Evolutionary conservation across 92 coral and sea anemone species (phyloP), one percentile per base, ranked within the genome.

Genomic region (Desmophyllum pertusum): DNA sequence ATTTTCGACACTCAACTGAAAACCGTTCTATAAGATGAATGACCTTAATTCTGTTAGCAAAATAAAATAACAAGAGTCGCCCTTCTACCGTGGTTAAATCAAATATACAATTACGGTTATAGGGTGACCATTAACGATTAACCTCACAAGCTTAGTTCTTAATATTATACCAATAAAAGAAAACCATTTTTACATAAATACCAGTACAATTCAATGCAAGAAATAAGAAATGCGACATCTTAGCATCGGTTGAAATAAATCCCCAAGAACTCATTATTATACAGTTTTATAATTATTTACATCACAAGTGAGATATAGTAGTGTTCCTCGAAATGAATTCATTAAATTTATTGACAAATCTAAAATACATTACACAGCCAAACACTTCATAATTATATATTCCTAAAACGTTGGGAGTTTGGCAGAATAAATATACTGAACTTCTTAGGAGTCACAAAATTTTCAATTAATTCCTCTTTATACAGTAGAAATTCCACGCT

Each of bases 341-440:
- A 43, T 3, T 41, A 43, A 31, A 72, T 72, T 40, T 25, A 5
- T 36, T 7, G 39, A 30, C 17, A 43, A 42, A 72, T 38, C 57
- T 46, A 43, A 11, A 72, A n/a, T n/a, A n/a, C n/a, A n/a, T n/a
- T 27, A 72, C 37, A 43, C 77, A 7, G 77, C 57, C 53, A 41
- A 72, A 72, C 55, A 43, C 36, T 41, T 40, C 17, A 35, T 33
- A 27, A 43, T 41, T 25, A 14, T 25, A 41, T 41, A 36, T 38
- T 72, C 36, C 10, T 36, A 15, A 21, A 67, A 67, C 14, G n/a
- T 40, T 15, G 21, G 11, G 6, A 41, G 18, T 72, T 72, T 45
- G 74, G 53, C 36, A 23, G n/a, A 46, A 72, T 72, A 42, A 72
- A 72, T 43, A n/a, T n/a, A 6, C n/a, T 43, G 31, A 43, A 72